Evolutionary conservation across 2,797 vertebrate genomes (phyloP).

Genomic region (Perodicticus potto): DNA sequence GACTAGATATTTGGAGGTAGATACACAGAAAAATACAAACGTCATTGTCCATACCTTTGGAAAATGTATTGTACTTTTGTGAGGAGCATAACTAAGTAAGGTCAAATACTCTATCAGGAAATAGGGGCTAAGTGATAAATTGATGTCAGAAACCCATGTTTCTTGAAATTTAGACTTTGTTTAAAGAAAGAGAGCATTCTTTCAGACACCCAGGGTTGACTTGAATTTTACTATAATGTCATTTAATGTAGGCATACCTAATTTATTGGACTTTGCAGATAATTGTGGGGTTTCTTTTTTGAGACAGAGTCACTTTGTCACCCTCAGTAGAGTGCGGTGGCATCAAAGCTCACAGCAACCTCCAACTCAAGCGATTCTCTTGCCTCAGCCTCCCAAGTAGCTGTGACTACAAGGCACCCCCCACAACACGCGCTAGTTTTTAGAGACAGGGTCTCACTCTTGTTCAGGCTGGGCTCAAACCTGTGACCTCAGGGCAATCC

Average conservation of each 20-base stretch:
- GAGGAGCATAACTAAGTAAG: background rate
- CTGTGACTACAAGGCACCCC: too few relatives aligned
- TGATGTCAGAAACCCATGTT: background rate
- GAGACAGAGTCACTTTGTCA: too few relatives aligned
- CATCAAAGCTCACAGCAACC: too few relatives aligned
- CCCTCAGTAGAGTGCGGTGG: too few relatives aligned
- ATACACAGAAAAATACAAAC: background rate
- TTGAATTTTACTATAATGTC: conserved; percentile 7
- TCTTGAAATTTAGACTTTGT: background rate
- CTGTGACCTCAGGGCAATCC: too few relatives aligned
- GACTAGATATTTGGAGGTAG: background rate
- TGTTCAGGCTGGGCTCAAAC: too few relatives aligned
- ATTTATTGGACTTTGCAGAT: too few relatives aligned
- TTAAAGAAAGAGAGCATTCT: background rate
- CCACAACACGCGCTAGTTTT: too few relatives aligned
- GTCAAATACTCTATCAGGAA: background rate
- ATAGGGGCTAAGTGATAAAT: background rate
- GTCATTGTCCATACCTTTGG: background rate
- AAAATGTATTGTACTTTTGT: conserved; percentile 19
- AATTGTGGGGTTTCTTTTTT: too few relatives aligned
- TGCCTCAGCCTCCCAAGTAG: too few relatives aligned
- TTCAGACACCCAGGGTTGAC: background rate
- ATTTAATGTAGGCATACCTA: background rate
- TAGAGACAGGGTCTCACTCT: too few relatives aligned
- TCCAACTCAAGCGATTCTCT: too few relatives aligned